These are phyloP conservation scores for Dugesia japonica DNA, from an alignment of 2,888 invertebrate species.

Conservation along the genomic window DNA sequence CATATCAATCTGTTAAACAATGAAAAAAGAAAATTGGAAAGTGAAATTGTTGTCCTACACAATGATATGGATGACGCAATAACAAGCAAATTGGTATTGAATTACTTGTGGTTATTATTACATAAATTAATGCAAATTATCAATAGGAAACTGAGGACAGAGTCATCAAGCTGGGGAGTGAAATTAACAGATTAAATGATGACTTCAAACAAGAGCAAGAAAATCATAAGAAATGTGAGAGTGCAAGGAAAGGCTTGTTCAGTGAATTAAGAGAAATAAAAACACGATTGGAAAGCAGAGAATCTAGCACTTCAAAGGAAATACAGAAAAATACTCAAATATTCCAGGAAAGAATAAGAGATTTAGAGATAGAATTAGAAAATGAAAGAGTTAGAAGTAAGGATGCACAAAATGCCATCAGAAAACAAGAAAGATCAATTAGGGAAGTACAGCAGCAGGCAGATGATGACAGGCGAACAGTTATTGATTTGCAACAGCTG, in stretches of 20 bases:
- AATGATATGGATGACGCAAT: background rate
- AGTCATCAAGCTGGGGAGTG: background rate
- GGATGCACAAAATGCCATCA: background rate
- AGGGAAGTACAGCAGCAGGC: constrained; percentile 30
- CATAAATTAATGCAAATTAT: background rate
- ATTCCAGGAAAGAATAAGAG: background rate
- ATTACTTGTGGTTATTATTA: background rate
- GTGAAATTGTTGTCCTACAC: background rate
- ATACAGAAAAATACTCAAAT: background rate
- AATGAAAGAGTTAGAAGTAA: background rate
- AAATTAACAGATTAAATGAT: background rate
- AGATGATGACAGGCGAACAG: constrained; percentile 43
- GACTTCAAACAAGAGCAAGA: background rate
- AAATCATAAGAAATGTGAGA: background rate
- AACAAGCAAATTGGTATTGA: background rate
- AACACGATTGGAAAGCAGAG: background rate
- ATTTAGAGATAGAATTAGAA: background rate
- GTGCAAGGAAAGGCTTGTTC: background rate
- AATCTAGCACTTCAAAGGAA: background rate
- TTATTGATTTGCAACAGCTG: constrained; percentile 41
- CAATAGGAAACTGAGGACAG: background rate
- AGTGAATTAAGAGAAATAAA: background rate
- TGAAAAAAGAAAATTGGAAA: constrained; percentile 4
- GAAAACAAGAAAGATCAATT: background rate
- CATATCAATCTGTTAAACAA: background rate